Evolutionary conservation across 2,888 invertebrate species (phyloP), one percentile per base, ranked within the genome.

Genomic region (Zaprionus bogoriensis): DNA sequence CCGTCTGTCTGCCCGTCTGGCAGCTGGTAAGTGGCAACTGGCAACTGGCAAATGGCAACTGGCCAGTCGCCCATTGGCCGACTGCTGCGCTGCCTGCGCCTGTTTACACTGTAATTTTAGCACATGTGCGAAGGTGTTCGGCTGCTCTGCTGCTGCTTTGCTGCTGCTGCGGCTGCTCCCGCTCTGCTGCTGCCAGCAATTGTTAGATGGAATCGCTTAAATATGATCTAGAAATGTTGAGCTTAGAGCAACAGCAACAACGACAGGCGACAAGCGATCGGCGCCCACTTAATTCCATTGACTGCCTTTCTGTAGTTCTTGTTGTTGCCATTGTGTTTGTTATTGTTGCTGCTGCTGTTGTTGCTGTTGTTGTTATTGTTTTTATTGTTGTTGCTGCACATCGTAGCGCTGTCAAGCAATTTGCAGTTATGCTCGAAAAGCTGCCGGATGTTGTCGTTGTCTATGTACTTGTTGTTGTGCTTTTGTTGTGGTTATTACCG

Each of bases 101-200:
- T 71, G 61, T 45, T 59, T 59, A 53, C 60, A 50, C 55, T 78
- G 89, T 89, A 89, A 89, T 80, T 84, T 81, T 81, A 89, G 85
- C 80, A 74, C 75, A 75, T 78, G 73, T 83, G 88, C 80, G 89
- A 89, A 89, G 89, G 89, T 89, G 88, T 77, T 74, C 47, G 25
- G 50, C 47, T 57, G 59, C 47, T 59, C 42, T 36, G 32, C 32
- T 32, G 32, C 32, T 30, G 28, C 28, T n/a, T n/a, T 30, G 28
- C 28, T 30, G 36, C 36, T 30, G n/a, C 17, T 36, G 36, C 36
- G 41, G 55, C 46, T 52, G 53, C 57, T 32, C 57, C 73, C 77
- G 67, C 69, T 73, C 46, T 52, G 53, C 57, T 32, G 59, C 73
- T 80, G 67, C 69, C 75, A 73, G 59, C 85, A 61, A 76, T 75